Evolutionary conservation across 2,113 vertebrate species (phyloP).

Genomic region (Quiscalus mexicanus): DNA sequence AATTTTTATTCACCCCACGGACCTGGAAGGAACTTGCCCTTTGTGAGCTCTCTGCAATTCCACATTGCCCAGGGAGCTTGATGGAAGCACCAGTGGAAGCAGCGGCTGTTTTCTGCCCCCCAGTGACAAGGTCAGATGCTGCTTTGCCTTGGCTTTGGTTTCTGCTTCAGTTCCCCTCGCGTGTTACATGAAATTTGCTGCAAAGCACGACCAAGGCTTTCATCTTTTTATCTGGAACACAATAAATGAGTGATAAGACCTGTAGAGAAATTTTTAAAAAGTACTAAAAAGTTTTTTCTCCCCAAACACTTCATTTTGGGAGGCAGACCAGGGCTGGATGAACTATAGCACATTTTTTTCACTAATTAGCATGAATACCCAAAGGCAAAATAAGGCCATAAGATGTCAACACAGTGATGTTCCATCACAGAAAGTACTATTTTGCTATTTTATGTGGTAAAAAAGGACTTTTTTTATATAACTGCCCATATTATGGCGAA

Average conservation of each 20-base stretch:
- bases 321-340: background rate
- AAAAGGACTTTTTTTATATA: background rate
- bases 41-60: background rate
- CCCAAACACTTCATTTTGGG: background rate
- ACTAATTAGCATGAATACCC: background rate
- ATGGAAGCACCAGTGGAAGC: constrained; percentile 4
- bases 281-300: background rate
- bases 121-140: constrained; percentile 17
- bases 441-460: background rate
- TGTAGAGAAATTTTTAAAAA: background rate
- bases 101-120: constrained; percentile 32
- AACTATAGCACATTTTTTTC: background rate
- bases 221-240: constrained; percentile 36
- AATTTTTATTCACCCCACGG: constrained; percentile 51
- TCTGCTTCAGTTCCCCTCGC: constrained; percentile 5
- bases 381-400: constrained; percentile 13
- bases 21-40: constrained; percentile 21
- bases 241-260: background rate
- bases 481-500: background rate
- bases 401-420: background rate
- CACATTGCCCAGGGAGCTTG: background rate
- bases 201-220: background rate
- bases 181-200: background rate
- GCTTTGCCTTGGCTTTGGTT: background rate
- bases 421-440: background rate